A percentile compares a stretch with the other conserved stretches of the same genome.
phyloP scores from a whole-genome alignment of 2,113 vertebrate genomes.

The Australoheros scitulus region DNA sequence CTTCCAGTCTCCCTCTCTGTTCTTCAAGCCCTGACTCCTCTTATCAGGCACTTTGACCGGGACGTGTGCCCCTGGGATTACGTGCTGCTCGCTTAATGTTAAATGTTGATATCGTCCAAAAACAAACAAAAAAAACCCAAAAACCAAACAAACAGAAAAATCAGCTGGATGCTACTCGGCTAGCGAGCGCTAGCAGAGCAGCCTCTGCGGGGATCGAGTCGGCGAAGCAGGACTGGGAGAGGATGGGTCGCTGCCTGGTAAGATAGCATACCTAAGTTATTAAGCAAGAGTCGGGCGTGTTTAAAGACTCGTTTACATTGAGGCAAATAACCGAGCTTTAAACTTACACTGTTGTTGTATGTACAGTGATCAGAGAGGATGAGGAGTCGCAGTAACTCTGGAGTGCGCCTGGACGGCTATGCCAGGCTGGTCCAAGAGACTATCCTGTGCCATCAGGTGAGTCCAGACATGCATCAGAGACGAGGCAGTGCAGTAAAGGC shows the following conservation, averaged over 20 bases:
- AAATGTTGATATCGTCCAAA: neutral
- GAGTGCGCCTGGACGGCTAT: constrained; percentile 92
- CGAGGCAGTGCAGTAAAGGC: neutral
- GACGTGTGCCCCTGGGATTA: neutral
- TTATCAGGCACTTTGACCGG: neutral
- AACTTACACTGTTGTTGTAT: neutral
- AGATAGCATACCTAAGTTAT: neutral
- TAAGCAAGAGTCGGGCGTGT: neutral
- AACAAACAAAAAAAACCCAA: too few species aligned
- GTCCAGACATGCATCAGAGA: neutral
- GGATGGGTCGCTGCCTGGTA: constrained; percentile 7
- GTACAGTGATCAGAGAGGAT: constrained; percentile 72
- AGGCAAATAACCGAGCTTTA: neutral
- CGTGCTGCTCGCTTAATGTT: neutral
- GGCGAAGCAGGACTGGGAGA: neutral
- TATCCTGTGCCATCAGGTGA: constrained; percentile 93
- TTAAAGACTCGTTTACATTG: neutral
- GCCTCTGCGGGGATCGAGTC: constrained; percentile 5
- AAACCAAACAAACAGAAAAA: neutral
- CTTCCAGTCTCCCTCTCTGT: neutral
- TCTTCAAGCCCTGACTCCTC: neutral
- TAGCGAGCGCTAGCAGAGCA: constrained; percentile 43
- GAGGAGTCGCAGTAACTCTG: constrained; percentile 97
- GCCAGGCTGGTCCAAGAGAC: constrained; percentile 92
- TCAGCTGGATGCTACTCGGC: constrained; percentile 38